Evolutionary conservation across 2,888 invertebrate species (phyloP).

Genomic region (Pseudococcus viburni): DNA sequence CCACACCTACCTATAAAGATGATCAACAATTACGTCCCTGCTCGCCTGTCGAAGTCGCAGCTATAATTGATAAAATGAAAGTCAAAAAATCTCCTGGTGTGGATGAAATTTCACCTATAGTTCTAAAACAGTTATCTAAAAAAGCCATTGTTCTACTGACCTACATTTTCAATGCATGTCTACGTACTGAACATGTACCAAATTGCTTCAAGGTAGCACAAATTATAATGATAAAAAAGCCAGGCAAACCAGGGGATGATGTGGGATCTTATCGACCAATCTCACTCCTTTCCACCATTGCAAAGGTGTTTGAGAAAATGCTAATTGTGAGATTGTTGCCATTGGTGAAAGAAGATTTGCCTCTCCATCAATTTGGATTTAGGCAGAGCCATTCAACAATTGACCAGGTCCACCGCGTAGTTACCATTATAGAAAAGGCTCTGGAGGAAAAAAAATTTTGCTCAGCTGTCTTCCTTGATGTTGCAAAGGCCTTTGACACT

Average conservation of each 20-base stretch:
- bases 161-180: constrained; percentile 52
- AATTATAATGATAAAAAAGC: constrained; percentile 64
- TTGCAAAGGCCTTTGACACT: constrained; percentile 58
- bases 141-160: constrained; percentile 68
- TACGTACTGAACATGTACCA: constrained; percentile 67
- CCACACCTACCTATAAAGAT: not conserved
- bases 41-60: not conserved
- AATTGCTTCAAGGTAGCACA: constrained; percentile 68
- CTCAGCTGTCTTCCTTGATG: constrained; percentile 49
- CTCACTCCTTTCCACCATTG: constrained; percentile 60
- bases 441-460: too few species aligned
- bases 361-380: constrained; percentile 33
- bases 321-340: constrained; percentile 62
- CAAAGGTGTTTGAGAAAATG: constrained; percentile 66
- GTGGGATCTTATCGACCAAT: constrained; percentile 64
- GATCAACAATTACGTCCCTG: not conserved
- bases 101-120: constrained; percentile 68
- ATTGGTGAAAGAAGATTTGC: constrained; percentile 6
- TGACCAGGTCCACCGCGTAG: constrained; percentile 56
- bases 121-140: constrained; percentile 69
- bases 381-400: constrained; percentile 28
- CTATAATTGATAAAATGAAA: not conserved
- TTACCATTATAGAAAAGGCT: constrained; percentile 8
- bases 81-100: constrained; percentile 68
- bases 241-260: constrained; percentile 46